These are phyloP conservation scores for Yponomeuta plumbellus DNA, from an alignment of 2,888 invertebrate species.

Conservation along the genomic window DNA sequence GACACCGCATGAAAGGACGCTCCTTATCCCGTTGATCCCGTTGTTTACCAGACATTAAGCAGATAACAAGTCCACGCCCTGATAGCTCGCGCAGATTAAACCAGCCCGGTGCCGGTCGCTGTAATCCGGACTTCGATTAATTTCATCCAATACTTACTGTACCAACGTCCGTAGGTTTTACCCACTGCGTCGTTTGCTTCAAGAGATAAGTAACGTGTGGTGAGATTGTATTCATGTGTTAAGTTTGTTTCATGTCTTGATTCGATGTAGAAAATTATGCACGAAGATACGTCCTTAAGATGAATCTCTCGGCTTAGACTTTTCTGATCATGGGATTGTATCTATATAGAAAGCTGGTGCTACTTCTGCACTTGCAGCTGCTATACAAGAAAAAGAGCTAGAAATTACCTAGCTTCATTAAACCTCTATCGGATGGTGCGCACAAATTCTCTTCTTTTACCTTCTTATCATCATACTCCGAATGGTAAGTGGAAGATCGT, in stretches of 20 bases:
- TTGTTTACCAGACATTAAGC: conserved; percentile 78
- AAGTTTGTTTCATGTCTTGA: not conserved
- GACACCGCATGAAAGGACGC: conserved; percentile 69
- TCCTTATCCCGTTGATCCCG: conserved; percentile 75
- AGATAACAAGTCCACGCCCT: conserved; percentile 75
- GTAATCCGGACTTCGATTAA: conserved; percentile 75
- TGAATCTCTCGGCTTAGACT: no score
- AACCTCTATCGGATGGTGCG: no score
- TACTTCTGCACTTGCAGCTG: no score
- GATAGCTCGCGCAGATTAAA: conserved; percentile 72
- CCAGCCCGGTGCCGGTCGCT: conserved; percentile 44
- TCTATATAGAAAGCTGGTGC: no score
- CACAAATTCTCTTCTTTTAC: no score
- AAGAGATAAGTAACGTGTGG: not conserved
- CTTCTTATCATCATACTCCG: no score
- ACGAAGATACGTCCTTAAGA: no score
- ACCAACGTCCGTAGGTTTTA: no score
- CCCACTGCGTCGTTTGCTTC: not conserved
- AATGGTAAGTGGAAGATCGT: no score
- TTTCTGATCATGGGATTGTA: no score
- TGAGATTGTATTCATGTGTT: not conserved
- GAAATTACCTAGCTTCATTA: no score
- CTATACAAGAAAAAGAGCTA: no score
- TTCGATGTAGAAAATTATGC: not conserved
- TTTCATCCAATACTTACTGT: conserved; percentile 70